Base-by-base conservation (phyloP, 2,888 invertebrate species). In the Crioceris asparagi region DNA sequence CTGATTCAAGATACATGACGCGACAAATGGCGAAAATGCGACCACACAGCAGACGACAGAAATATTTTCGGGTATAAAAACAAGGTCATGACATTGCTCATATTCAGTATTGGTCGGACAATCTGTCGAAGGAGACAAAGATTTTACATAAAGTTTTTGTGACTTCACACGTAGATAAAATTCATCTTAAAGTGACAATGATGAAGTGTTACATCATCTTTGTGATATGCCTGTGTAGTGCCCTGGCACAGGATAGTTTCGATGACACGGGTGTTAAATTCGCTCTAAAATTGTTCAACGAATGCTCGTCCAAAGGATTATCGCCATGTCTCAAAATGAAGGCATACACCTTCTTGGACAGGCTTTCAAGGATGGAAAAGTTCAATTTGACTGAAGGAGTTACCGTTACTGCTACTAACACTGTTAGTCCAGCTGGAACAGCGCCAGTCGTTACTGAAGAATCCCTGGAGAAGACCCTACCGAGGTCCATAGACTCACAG, bases 271-370 rank as follows among this genome's bases (percentile, higher is more conserved):
- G 83, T 39, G 67, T 82, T 50, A 72, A 77, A 41, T 74, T 79
- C 30, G 62, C 79, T 4, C 66, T 77, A 52, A 76, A 77, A 52
- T 71, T 86, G 45, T 86, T 83, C 60, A 83, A 85, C 50, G 86
- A 86, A 51, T 86, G 86, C 56, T 74, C 75, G 43, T 64, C 77
- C 1, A 79, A 78, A 40, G 83, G 79, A 32, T 68, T 85, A 35
- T 66, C 79, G 36, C 78, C 79, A 16, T 86, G 86, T 57, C 65
- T 86, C 34, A 85, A 86, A 68, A 83, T 82, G 62, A 85, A 84
- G 57, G 84, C 84, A 1, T 77, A 85, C 39, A 66, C 81, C 2
- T 84, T 85, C 59, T 75, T 86, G 48, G 85, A 85, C 54, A 70
- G 85, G 32, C 72, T 84, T 17, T 74, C 79, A 1, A 72, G 79